A percentile compares a stretch with the other conserved stretches of the same genome.
Conservation (phyloP, 2,113 vertebrate genomes). For the Campylomormyrus numenius region DNA sequence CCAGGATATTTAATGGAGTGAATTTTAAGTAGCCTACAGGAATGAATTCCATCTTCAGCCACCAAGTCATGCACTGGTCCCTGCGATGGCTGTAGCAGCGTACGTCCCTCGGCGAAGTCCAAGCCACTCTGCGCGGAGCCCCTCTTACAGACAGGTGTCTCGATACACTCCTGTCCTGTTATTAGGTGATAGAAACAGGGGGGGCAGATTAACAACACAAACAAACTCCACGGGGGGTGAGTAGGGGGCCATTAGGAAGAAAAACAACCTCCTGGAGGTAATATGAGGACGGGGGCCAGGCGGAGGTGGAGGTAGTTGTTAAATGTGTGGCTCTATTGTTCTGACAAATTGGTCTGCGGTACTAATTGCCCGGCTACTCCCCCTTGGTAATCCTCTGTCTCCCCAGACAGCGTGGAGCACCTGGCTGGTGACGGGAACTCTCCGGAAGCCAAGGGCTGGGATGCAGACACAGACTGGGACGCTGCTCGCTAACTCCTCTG, state of each 20-base stretch:
- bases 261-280: slow-evolving; percentile 52
- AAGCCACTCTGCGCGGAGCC: background rate
- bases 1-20: background rate
- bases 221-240: slow-evolving; percentile 43
- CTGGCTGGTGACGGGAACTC: slow-evolving; percentile 35
- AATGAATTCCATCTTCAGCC: background rate
- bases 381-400: slow-evolving; percentile 56
- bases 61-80: background rate
- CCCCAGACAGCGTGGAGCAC: slow-evolving; percentile 38
- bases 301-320: slow-evolving; percentile 44
- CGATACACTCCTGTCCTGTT: slow-evolving; percentile 13
- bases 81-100: background rate
- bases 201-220: slow-evolving; percentile 58
- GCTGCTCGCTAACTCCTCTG: background rate
- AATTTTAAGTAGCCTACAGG: background rate
- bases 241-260: slow-evolving; percentile 50
- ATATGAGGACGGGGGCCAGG: slow-evolving; percentile 36
- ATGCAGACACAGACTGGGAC: background rate
- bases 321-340: slow-evolving; percentile 58
- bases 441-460: background rate
- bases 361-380: slow-evolving; percentile 63
- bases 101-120: background rate
- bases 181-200: slow-evolving; percentile 40
- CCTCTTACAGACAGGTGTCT: slow-evolving; percentile 16
- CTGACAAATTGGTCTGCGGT: slow-evolving; percentile 60